Base-by-base conservation (phyloP, 2,113 vertebrate species). In the Mesitornis unicolor region DNA sequence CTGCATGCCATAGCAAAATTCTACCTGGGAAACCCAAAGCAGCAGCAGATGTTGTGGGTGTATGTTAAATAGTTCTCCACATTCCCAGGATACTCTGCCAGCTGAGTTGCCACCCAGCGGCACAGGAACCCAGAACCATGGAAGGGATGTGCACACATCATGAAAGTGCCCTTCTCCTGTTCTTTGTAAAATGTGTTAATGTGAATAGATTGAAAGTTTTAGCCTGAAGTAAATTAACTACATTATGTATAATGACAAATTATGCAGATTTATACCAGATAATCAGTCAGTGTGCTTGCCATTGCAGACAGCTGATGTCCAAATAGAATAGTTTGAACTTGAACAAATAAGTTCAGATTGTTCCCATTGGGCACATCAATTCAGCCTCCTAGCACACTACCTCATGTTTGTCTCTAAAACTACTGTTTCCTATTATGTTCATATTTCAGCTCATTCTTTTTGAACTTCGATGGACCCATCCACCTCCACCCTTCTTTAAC, bases 201-300 rank as follows among this genome's bases (percentile, higher is more conserved):
- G 9, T 35, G 83, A 88, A 31, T 80, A 80, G 74, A 93, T 38
- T 48, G 74, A 77, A 81, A 74, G 42, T 47, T 94, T 83, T 88
- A 91, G 67, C 93, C 93, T 56, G 71, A 86, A 88, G 79, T 82
- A 82, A 82, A 87, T 90, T 61, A 85, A 77, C 54, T 91, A 38
- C 68, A 87, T 91, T 94, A 93, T 90, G 77, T 21, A 88, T 63
- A 93, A 90, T 61, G 67, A 75, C 53, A 93, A 92, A 91, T 91
- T 94, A 95, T 89, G 79, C 60, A 94, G 81, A 95, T 89, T 93
- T 90, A 76, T 70, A 83, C 57, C 47, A 89, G 78, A 87, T 93
- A 85, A 91, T 92, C 29, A 48, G 50, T 76, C 1, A 3, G 45
- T 73, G 35, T 35, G 4, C 53, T 91, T 93, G 51, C 70, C 40